Evolutionary conservation across 2,888 invertebrate genomes (phyloP).

Genomic region (Tridacna gigas): DNA sequence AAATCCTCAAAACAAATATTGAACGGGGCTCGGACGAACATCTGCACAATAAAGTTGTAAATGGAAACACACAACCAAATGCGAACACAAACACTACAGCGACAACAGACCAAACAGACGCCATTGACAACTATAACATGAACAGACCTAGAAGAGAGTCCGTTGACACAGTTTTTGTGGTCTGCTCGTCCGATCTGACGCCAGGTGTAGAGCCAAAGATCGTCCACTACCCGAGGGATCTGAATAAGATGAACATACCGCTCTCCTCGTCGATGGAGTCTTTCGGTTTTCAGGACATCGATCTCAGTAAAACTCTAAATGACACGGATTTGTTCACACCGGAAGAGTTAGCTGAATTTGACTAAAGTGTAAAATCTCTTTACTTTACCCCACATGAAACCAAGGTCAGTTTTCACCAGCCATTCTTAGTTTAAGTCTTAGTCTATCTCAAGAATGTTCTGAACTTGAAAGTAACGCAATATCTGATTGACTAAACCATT

Average conservation of each 20-base stretch:
- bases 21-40: not conserved
- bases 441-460: no score
- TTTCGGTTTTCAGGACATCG: constrained; percentile 59
- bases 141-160: not conserved
- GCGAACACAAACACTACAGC: not conserved
- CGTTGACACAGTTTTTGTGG: constrained; percentile 10
- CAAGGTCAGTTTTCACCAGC: no score
- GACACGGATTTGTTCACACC: constrained; percentile 36
- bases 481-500: no score
- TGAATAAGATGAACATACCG: constrained; percentile 4
- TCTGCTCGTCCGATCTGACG: not conserved
- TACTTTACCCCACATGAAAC: no score
- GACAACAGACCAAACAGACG: not conserved
- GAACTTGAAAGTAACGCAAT: no score
- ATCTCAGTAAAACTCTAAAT: constrained; percentile 51
- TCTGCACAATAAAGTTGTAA: not conserved
- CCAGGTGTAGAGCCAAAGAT: constrained; percentile 18
- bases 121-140: not conserved
- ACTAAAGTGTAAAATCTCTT: no score
- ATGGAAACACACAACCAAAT: not conserved
- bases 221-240: constrained; percentile 39
- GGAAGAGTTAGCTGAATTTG: not conserved
- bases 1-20: not conserved
- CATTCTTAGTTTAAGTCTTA: no score
- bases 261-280: constrained; percentile 54